Conservation (phyloP, 2,888 invertebrate species). For the Eilema sororculum region DNA sequence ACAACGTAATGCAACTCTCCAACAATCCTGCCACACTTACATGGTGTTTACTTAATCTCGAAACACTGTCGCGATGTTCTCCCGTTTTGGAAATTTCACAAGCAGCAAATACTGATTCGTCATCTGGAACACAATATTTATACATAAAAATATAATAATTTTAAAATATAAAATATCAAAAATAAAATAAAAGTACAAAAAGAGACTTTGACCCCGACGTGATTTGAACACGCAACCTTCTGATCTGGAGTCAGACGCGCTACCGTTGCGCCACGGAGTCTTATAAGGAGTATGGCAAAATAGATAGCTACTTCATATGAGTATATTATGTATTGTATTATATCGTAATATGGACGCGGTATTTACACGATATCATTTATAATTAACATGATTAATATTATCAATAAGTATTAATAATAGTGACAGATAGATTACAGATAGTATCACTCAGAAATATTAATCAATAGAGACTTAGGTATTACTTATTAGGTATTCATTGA, state of each 20-base stretch:
- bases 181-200: slow-evolving; percentile 32
- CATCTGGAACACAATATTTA: slow-evolving; percentile 60
- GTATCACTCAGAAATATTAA: not conserved
- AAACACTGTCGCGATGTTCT: slow-evolving; percentile 68
- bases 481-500: no score
- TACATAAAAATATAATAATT: slow-evolving; percentile 15
- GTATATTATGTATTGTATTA: not conserved
- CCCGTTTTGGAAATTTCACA: slow-evolving; percentile 68
- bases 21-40: slow-evolving; percentile 59
- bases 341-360: not conserved
- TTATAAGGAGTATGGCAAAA: fast-evolving
- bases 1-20: no score
- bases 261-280: slow-evolving; percentile 99
- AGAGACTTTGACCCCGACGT: slow-evolving; percentile 93
- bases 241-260: slow-evolving; percentile 99
- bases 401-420: no score
- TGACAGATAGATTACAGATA: no score
- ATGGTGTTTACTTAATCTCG: slow-evolving; percentile 66
- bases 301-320: not conserved
- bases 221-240: slow-evolving; percentile 99
- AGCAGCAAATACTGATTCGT: slow-evolving; percentile 77
- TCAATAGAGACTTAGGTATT: no score
- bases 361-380: not conserved
- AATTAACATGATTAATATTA: not conserved
- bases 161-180: not conserved